Base-by-base conservation (phyloP, 2,113 vertebrate genomes). In the Odontophorus gujanensis region DNA sequence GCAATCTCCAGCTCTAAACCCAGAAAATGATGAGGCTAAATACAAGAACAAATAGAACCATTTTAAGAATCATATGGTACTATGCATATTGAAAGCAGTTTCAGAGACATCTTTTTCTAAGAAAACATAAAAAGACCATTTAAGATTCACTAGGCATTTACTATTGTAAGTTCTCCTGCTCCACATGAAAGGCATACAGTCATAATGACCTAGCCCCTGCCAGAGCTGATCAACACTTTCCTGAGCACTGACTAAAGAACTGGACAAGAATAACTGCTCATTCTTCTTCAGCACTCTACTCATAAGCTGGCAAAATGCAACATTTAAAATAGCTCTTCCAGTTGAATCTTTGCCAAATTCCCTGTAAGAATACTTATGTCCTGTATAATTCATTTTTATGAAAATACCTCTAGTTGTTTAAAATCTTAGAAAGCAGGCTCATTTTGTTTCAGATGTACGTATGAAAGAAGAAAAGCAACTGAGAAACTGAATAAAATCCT, bases 151-250 rank as follows among this genome's bases (percentile, higher is more conserved):
- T 68, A 78, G 12, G 47, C 80, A 88, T 55, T 94, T 84, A 57
- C 89, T 94, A 78, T 92, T 86, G 84, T 84, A 95, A 86, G 87
- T 81, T 51, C 77, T 89, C 45, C 63, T 91, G 92, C 57, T 80
- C 74, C 62, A 45, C 65, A 61, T 22, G 82, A 85, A 90, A 90
- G 1, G 0, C 11, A 53, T 16, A 67, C 21, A 85, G 80, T 53
- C 88, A 94, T 43, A 58, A 75, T 25, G 86, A 93, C 81, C 74
- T 15, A 65, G 77, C 69, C 78, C 77, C 71, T 84, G 81, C 78
- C 76, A 92, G 91, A 87, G 89, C 88, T 94, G 74, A 96, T 93
- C 94, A 93, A 95, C 91, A 94, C 89, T 78, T 59, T 57, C 18
- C 81, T 79, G 90, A 94, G 91, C 80, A 85, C 69, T 81, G 89